A percentile compares a stretch with the other conserved stretches of the same genome.
Evolutionary conservation across 2,113 vertebrate genomes (phyloP).

Genomic region (Calonectris borealis): DNA sequence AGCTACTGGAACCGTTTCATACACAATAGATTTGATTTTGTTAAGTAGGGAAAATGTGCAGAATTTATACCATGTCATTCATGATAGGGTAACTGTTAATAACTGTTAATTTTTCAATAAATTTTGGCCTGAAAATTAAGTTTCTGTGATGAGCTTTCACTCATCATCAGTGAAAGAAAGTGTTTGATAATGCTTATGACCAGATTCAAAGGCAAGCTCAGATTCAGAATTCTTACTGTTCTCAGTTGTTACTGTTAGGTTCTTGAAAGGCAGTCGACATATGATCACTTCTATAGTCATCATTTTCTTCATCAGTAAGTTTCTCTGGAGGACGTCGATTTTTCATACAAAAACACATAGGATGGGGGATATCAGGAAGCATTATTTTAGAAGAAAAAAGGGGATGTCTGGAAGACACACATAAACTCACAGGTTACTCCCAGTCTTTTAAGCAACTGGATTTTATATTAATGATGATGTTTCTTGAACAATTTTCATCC

Average conservation of each 20-base stretch:
- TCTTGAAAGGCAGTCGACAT: not conserved
- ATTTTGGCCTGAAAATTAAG: not conserved
- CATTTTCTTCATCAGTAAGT: not conserved
- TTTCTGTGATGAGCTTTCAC: not conserved
- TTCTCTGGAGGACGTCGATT: not conserved
- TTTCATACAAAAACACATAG: not conserved
- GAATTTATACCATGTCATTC: not conserved
- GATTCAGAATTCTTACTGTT: not conserved
- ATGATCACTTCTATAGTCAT: not conserved
- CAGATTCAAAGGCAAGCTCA: not conserved
- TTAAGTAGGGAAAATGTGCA: not conserved
- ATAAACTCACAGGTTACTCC: not conserved
- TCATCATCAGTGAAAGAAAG: not conserved
- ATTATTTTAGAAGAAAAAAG: not conserved
- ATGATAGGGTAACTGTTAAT: not conserved
- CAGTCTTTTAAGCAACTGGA: not conserved
- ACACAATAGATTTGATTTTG: not conserved
- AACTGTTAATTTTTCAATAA: not conserved
- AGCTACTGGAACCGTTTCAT: not conserved
- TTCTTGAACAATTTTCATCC: not conserved
- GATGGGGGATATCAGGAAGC: not conserved
- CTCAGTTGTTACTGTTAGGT: not conserved
- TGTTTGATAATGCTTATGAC: not conserved
- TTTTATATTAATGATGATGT: not conserved
- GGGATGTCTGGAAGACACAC: not conserved